Evolutionary conservation across 2,888 invertebrate genomes (phyloP).

Genomic region (Monoplex corrugatus): DNA sequence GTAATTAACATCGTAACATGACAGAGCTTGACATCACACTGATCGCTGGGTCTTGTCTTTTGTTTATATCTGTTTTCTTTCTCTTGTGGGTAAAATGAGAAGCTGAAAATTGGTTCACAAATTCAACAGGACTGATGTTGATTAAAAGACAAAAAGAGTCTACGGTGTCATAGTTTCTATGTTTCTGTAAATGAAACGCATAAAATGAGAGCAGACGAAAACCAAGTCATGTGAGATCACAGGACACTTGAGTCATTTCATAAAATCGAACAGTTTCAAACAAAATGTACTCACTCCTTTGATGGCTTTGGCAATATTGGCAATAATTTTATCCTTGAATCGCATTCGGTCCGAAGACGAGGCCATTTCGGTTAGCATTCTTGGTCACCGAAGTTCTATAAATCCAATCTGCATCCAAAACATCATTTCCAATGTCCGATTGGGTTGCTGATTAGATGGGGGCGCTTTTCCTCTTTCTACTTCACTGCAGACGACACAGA

Average conservation of each 20-base stretch:
- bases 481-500: slow-evolving; percentile 4
- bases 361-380: slow-evolving; percentile 59
- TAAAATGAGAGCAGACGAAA: slow-evolving; percentile 35
- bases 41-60: too few relatives aligned
- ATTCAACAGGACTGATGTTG: too few relatives aligned
- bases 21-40: too few relatives aligned
- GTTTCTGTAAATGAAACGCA: too few relatives aligned
- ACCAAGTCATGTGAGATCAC: slow-evolving; percentile 44
- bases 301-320: slow-evolving; percentile 77
- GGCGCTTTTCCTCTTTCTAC: slow-evolving; percentile 32
- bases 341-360: slow-evolving; percentile 70
- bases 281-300: slow-evolving; percentile 71
- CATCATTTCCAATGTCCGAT: slow-evolving; percentile 40
- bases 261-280: background rate
- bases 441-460: slow-evolving; percentile 41
- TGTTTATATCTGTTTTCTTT: background rate
- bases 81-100: too few relatives aligned
- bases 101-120: too few relatives aligned
- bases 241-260: slow-evolving; percentile 21
- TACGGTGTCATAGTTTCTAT: background rate
- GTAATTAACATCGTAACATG: too few relatives aligned
- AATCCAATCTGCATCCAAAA: background rate
- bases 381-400: background rate
- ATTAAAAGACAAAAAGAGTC: too few relatives aligned
- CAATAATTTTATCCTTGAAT: slow-evolving; percentile 77